These are phyloP conservation scores for Natator depressus DNA, from an alignment of 2,113 vertebrate genomes.

Conservation along the genomic window DNA sequence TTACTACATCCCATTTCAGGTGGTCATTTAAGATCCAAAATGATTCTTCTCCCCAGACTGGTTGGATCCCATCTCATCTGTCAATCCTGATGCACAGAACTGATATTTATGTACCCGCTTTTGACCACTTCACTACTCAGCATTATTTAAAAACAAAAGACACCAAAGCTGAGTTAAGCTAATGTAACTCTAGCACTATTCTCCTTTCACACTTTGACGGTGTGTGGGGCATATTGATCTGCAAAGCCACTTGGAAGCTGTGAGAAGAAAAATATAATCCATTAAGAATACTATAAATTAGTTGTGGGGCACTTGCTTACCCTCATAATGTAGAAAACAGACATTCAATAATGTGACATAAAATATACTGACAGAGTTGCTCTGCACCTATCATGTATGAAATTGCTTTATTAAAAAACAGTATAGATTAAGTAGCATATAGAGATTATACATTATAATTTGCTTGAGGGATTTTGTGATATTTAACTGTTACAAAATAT, in stretches of 20 bases:
- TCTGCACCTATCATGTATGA: not conserved
- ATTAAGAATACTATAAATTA: not conserved
- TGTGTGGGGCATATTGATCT: not conserved
- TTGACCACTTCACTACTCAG: not conserved
- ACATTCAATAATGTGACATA: not conserved
- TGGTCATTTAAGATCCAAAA: not conserved
- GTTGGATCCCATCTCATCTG: not conserved
- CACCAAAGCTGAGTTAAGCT: not conserved
- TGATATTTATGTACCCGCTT: not conserved
- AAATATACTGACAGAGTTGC: not conserved
- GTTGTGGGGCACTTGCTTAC: not conserved
- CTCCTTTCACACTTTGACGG: not conserved
- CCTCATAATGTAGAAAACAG: not conserved
- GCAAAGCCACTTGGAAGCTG: not conserved
- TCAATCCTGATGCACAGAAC: not conserved
- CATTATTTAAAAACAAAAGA: not conserved
- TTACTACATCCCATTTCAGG: not conserved
- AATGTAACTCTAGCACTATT: not conserved
- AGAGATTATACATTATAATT: not conserved
- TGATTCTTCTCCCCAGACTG: fast-evolving
- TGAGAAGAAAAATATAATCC: not conserved
- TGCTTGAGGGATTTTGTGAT: not conserved
- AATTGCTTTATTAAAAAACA: not conserved
- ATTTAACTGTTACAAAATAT: not conserved
- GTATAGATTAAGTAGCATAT: not conserved